These are phyloP conservation scores for Himalopsyche japonica DNA, from an alignment of 2,888 invertebrate species.

Conservation along the genomic window DNA sequence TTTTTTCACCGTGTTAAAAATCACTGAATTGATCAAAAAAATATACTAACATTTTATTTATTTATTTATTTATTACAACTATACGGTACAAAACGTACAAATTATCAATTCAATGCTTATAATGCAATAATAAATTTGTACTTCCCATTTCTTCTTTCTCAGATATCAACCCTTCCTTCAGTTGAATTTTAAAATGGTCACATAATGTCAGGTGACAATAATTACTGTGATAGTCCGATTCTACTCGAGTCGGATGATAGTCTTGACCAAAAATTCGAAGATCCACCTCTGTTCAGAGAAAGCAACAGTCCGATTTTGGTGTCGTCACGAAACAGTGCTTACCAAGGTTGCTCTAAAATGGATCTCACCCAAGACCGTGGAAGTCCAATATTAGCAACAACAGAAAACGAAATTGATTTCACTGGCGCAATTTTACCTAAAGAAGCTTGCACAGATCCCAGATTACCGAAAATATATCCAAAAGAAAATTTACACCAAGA, in stretches of 20 bases:
- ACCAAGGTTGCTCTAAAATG: not conserved
- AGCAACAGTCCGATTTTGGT: not conserved
- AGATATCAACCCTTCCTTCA: not conserved
- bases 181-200: not conserved
- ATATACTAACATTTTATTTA: no score
- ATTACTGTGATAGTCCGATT: not conserved
- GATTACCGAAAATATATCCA: not conserved
- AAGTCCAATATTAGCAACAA: not conserved
- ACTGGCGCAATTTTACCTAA: not conserved
- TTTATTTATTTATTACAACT: no score
- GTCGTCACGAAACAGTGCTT: not conserved
- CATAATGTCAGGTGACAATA: not conserved
- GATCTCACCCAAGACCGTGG: not conserved
- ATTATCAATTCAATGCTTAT: no score
- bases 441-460: not conserved
- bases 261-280: not conserved
- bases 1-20: no score
- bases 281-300: not conserved
- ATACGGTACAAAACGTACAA: no score
- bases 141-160: not conserved
- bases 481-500: not conserved
- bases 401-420: not conserved
- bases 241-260: not conserved
- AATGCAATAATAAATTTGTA: no score
- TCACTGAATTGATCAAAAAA: no score